phyloP scores from a whole-genome alignment of 2,797 vertebrate genomes.

The Lagorchestes hirsutus region DNA sequence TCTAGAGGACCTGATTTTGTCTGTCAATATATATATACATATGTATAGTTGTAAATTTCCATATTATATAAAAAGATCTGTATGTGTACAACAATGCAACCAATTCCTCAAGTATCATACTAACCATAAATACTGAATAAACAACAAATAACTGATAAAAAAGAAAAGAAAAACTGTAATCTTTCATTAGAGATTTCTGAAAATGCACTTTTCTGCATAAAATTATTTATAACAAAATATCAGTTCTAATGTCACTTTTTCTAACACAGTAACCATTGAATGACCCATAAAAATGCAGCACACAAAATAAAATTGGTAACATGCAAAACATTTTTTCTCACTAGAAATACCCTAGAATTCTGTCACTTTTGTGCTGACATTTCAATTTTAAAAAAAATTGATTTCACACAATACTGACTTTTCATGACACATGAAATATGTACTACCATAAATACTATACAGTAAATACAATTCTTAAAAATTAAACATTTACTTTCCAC shows the following conservation, averaged over 20 bases:
- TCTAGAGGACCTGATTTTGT: too few species aligned
- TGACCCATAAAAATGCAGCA: background rate
- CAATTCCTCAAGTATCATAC: too few species aligned
- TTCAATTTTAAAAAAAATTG: background rate
- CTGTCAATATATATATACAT: too few species aligned
- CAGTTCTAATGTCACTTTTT: background rate
- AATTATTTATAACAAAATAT: background rate
- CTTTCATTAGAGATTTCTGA: background rate
- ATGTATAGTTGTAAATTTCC: too few species aligned
- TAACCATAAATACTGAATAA: too few species aligned
- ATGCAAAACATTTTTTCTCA: conserved; percentile 1
- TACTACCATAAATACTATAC: background rate
- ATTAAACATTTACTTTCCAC: background rate
- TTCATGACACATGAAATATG: background rate
- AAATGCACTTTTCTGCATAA: background rate
- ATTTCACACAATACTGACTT: background rate
- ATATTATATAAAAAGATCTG: too few species aligned
- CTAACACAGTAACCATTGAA: background rate
- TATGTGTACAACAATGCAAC: too few species aligned
- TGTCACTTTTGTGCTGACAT: background rate
- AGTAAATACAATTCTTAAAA: background rate
- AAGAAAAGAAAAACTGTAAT: too few species aligned
- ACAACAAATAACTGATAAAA: too few species aligned
- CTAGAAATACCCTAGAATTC: background rate
- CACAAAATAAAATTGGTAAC: background rate